Base-by-base conservation (phyloP, 2,888 invertebrate species). In the Belgica antarctica region DNA sequence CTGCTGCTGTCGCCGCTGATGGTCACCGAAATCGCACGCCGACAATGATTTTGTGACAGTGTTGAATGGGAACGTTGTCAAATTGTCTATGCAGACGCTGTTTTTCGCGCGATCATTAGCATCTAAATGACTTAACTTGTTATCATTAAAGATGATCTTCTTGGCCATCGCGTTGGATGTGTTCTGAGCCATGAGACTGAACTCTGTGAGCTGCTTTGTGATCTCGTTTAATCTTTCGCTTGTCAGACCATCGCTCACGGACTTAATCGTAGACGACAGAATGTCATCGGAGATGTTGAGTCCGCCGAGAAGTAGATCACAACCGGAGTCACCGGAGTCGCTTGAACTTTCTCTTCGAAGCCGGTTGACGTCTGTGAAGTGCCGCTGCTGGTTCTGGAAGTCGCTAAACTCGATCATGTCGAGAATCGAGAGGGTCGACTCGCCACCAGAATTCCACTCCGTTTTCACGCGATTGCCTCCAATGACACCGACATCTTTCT, bases 271-370 rank as follows among this genome's bases (percentile, higher is more conserved):
- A 3, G 52, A 34, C 24, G 68, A n/a, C 8, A 80, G 79, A 70
- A 79, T 73, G 74, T 79, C 79, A 71, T 78, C 77, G 66, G 75
- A 75, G 47, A 80, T 77, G 73, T 77, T 77, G 69, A 80, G 77
- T 70, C 80, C 77, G 70, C 80, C 79, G 73, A 77, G 76, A 52
- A 80, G 72, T 62, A 80, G 77, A 71, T 79, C 78, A 73, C 77
- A 78, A 63, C 78, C 79, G 8, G 75, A 75, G 72, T 75, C 75
- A 57, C 75, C 74, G 24, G 77, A 77, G 71, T 79, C 79, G 72
- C 76, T 77, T 15, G 76, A 75, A 71, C 73, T 75, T 15, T 73
- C 73, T 61, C 73, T 73, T 15, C 73, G 61, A 12, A 71, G 70
- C 17, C 57, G 68, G 5, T 17, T 52, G 7, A 52, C 52, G 8